Evolutionary conservation across 2,888 invertebrate species (phyloP).

Genomic region (Aleiodes testaceus): DNA sequence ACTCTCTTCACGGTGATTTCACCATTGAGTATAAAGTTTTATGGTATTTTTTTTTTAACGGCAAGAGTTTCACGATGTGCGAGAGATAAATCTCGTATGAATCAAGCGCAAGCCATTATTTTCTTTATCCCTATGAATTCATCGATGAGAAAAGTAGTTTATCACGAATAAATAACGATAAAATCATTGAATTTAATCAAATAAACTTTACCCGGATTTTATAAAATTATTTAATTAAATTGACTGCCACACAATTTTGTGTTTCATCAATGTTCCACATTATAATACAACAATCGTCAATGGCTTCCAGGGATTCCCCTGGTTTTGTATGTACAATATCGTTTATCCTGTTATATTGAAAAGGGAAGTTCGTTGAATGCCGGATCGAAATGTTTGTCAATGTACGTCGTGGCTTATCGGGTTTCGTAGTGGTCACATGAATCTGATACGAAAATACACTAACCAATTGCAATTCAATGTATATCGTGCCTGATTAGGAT

Average conservation of each 20-base stretch:
- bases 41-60: constrained; percentile 53
- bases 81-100: constrained; percentile 8
- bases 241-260: neutral
- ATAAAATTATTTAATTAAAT: neutral
- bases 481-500: constrained; percentile 24
- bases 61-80: constrained; percentile 48
- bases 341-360: neutral
- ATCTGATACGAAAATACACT: constrained; percentile 14
- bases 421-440: neutral
- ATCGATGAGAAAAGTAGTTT: neutral
- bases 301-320: constrained; percentile 4
- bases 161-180: too few species aligned
- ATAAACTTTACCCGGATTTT: too few species aligned
- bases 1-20: constrained; percentile 56
- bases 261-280: constrained; percentile 7
- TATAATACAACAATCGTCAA: constrained; percentile 9
- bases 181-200: neutral
- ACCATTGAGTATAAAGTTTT: constrained; percentile 54
- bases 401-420: constrained; percentile 24
- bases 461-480: constrained; percentile 14
- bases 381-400: constrained; percentile 3
- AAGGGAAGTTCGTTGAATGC: constrained; percentile 6
- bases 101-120: neutral
- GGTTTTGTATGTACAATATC: constrained; percentile 23
- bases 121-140: neutral